A percentile compares a stretch with the other conserved stretches of the same genome.
Conservation (phyloP, 2,113 vertebrate species). For the Pardalotus punctatus region DNA sequence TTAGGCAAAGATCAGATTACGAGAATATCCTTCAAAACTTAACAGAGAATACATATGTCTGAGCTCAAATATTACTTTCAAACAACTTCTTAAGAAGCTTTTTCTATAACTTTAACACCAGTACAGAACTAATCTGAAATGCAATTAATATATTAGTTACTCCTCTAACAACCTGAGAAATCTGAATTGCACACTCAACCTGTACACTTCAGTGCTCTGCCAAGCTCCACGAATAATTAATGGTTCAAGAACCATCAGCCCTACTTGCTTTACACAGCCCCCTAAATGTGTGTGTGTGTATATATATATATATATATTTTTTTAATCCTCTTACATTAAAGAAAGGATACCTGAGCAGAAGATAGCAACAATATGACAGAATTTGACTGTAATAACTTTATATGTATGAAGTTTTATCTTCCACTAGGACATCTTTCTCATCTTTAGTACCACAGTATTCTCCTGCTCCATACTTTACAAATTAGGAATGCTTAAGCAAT, state of each 20-base stretch:
- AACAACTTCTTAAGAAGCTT: neutral
- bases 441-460: neutral
- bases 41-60: neutral
- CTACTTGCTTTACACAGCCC: neutral
- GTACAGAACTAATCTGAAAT: neutral
- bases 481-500: neutral
- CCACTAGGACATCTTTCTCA: neutral
- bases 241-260: neutral
- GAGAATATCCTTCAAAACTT: neutral
- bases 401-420: neutral
- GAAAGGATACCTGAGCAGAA: neutral
- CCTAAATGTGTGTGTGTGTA: neutral
- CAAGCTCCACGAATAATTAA: neutral
- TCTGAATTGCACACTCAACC: neutral
- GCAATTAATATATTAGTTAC: neutral
- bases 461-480: neutral
- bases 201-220: neutral
- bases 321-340: neutral
- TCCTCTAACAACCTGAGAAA: neutral
- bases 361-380: neutral
- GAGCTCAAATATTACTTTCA: neutral
- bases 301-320: too few relatives aligned
- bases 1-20: neutral
- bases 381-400: neutral
- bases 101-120: neutral